A percentile compares a stretch with the other conserved stretches of the same genome.
These are phyloP conservation scores for Sturnira hondurensis DNA, from an alignment of 2,113 vertebrate genomes.

Conservation along the genomic window DNA sequence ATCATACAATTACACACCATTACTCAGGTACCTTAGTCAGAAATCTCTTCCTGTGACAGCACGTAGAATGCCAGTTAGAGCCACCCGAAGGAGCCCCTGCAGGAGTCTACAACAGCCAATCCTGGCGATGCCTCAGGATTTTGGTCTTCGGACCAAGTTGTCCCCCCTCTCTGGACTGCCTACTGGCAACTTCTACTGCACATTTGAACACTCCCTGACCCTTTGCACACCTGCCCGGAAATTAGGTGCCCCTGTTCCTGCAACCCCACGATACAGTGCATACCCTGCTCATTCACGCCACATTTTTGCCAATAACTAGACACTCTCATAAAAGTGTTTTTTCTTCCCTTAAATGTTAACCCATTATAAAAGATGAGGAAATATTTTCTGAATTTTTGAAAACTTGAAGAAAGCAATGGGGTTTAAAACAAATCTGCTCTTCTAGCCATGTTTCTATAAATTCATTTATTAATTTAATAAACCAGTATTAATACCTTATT, in stretches of 20 bases:
- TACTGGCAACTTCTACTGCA: too few species aligned
- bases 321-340: not conserved
- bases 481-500: not conserved
- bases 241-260: fast-evolving
- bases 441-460: not conserved
- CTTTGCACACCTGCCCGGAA: not conserved
- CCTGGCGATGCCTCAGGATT: not conserved
- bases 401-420: not conserved
- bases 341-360: not conserved
- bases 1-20: not conserved
- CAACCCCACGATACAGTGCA: not conserved
- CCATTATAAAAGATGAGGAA: not conserved
- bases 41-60: not conserved
- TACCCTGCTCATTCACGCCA: not conserved
- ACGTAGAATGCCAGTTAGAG: not conserved
- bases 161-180: not conserved
- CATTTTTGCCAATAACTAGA: not conserved
- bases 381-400: not conserved
- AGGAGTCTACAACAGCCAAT: not conserved
- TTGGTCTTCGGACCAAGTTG: not conserved
- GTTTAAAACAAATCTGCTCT: not conserved
- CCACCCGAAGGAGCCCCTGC: not conserved
- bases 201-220: not conserved
- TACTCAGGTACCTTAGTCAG: not conserved
- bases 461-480: slow-evolving; percentile 36